These are phyloP conservation scores for Dendronephthya gigantea DNA, from an alignment of 64 coral and sea anemone genomes.

Conservation along the genomic window DNA sequence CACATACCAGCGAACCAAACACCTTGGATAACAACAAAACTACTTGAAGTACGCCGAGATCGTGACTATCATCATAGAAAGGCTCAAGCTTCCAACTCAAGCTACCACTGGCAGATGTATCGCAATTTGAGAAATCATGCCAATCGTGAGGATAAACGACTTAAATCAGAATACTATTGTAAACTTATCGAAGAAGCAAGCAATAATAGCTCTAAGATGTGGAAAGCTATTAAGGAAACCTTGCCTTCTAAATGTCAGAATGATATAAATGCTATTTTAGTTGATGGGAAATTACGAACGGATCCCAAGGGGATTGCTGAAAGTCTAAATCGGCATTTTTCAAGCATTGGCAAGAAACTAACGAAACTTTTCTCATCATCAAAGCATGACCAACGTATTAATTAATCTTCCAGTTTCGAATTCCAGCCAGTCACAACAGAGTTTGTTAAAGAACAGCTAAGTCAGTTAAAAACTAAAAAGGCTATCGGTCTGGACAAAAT, in stretches of 20 bases:
- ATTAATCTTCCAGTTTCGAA: neutral
- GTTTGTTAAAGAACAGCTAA: neutral
- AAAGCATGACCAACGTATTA: neutral
- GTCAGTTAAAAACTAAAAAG: conserved; percentile 9
- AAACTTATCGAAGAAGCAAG: neutral
- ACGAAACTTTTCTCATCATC: conserved; percentile 23
- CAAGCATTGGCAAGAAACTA: conserved; percentile 44
- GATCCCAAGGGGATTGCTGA: conserved; percentile 25
- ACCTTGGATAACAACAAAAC: conserved; percentile 11
- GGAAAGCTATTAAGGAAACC: conserved; percentile 20
- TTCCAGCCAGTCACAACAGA: conserved; percentile 10
- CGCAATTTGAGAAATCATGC: conserved; percentile 33
- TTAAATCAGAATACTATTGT: conserved; percentile 14
- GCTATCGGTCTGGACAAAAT: conserved; percentile 10
- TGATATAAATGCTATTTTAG: conserved; percentile 38
- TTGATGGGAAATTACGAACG: conserved; percentile 36
- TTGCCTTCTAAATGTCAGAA: conserved; percentile 34
- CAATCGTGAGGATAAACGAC: conserved; percentile 17
- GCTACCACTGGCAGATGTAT: conserved; percentile 55
- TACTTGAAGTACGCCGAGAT: conserved; percentile 48
- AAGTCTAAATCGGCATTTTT: conserved; percentile 44
- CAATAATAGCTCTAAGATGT: conserved; percentile 3
- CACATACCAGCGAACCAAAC: neutral
- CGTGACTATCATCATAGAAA: conserved; percentile 52
- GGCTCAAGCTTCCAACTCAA: conserved; percentile 26